Conservation (phyloP, 2,113 vertebrate genomes). For the Chunga burmeisteri region DNA sequence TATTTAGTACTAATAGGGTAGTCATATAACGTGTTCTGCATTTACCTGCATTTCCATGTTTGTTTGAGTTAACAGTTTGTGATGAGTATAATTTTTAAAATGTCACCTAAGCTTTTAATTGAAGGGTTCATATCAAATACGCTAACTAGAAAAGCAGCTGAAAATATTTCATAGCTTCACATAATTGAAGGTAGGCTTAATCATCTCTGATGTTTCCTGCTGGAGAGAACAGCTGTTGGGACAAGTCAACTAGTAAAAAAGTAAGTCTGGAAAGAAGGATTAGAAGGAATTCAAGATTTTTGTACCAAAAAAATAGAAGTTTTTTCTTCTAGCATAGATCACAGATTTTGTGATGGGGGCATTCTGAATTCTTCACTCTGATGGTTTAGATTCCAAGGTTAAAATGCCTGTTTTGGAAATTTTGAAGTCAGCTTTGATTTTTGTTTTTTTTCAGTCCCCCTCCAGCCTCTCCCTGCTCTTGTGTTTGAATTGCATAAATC, state of each 20-base stretch:
- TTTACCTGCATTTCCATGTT: constrained; percentile 11
- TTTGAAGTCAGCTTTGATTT: constrained; percentile 18
- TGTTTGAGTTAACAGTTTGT: constrained; percentile 5
- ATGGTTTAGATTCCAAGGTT: not conserved
- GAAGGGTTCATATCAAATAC: not conserved
- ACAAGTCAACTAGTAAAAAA: not conserved
- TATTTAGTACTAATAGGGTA: not conserved
- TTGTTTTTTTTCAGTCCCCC: not conserved
- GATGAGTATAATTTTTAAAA: not conserved
- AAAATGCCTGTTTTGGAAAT: constrained; percentile 1
- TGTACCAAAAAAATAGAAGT: not conserved
- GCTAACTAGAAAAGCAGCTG: not conserved
- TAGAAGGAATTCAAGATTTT: not conserved
- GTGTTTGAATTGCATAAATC: not conserved
- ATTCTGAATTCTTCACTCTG: not conserved
- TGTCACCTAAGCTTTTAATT: constrained; percentile 13
- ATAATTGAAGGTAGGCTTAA: not conserved
- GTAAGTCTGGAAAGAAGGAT: not conserved
- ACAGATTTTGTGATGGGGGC: not conserved
- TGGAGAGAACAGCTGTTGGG: not conserved
- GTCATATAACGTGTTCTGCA: not conserved
- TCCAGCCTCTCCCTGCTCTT: not conserved
- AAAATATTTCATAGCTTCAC: not conserved
- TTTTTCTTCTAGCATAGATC: not conserved
- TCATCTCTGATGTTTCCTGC: not conserved